Conservation (phyloP, 2,888 invertebrate genomes). For the Willowsia nigromaculata region DNA sequence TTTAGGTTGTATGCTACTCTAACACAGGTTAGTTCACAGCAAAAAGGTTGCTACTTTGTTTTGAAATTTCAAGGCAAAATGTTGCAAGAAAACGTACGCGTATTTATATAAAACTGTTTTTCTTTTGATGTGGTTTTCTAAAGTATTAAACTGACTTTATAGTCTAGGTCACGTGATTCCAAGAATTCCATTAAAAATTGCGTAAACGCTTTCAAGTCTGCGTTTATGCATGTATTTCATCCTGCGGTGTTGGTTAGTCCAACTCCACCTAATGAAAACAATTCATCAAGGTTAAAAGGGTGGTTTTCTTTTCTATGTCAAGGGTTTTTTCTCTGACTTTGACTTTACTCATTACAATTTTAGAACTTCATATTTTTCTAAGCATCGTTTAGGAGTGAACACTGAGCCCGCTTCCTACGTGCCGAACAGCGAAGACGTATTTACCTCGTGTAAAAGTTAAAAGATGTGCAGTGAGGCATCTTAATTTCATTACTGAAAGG, state of each 20-base stretch:
- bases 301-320: constrained; percentile 21
- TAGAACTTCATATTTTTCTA: neutral
- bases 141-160: no score
- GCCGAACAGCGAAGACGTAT: neutral
- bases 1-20: no score
- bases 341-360: neutral
- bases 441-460: neutral
- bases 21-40: no score
- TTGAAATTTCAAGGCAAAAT: neutral
- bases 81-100: neutral
- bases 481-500: constrained; percentile 2
- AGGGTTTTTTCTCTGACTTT: neutral
- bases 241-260: no score
- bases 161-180: neutral
- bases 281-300: constrained; percentile 16
- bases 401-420: neutral
- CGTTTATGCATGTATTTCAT: neutral
- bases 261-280: neutral
- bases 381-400: no score
- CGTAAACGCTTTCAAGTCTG: neutral
- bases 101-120: neutral
- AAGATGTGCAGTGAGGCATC: neutral
- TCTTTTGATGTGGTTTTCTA: neutral
- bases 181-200: neutral
- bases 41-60: neutral